Evolutionary conservation across 1,140 invertebrate species (phyloP).

Genomic region (Bilobella aurantiaca): DNA sequence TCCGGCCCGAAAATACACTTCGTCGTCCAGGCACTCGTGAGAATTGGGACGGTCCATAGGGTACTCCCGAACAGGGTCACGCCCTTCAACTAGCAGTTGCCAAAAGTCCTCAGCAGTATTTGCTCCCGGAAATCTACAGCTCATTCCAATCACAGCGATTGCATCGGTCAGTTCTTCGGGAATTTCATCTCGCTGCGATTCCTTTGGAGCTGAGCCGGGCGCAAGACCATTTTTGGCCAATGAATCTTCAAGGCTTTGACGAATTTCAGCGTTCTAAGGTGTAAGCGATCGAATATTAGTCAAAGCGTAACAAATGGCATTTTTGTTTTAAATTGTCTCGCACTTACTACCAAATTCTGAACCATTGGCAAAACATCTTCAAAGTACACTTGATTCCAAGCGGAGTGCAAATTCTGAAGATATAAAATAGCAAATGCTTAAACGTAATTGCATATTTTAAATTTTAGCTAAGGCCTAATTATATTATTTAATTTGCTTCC

Average conservation of each 20-base stretch:
- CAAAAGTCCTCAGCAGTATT: constrained; percentile 9
- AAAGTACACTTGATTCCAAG: not conserved
- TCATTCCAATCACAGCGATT: constrained; percentile 11
- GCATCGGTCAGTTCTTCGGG: not conserved
- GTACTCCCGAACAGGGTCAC: constrained; percentile 1
- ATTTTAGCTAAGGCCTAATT: too few relatives aligned
- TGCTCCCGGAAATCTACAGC: constrained; percentile 11
- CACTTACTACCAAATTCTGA: not conserved
- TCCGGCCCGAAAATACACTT: constrained; percentile 8
- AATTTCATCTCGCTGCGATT: not conserved
- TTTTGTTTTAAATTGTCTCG: not conserved
- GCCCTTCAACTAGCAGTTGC: not conserved
- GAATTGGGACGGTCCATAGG: not conserved
- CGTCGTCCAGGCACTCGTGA: not conserved
- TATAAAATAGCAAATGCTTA: not conserved
- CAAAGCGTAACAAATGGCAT: not conserved
- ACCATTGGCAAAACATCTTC: not conserved
- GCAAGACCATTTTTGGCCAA: not conserved
- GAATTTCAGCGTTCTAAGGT: not conserved
- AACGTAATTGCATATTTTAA: too few relatives aligned
- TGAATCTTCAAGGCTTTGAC: not conserved
- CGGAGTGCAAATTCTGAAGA: not conserved
- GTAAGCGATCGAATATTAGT: not conserved
- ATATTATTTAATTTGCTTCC: too few relatives aligned
- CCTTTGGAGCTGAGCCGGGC: not conserved